Evolutionary conservation across 2,797 vertebrate genomes (phyloP), one percentile per base, ranked within the genome.

Genomic region (Synaphobranchus kaupii): DNA sequence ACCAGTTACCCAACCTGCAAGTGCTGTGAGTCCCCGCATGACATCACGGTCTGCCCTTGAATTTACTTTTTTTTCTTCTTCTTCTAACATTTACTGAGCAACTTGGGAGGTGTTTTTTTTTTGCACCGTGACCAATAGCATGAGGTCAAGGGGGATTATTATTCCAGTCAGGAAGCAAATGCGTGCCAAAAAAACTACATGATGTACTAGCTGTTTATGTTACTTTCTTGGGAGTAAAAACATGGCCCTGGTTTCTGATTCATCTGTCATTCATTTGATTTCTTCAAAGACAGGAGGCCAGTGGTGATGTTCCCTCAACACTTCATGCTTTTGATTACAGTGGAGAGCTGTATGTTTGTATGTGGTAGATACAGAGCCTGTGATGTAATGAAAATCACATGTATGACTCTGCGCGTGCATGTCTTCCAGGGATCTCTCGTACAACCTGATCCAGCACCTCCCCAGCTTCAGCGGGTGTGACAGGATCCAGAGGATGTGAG

Each of bases 401-500:
- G 78, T 15, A n/a, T 22, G 12, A n/a, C 48, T 58, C 25, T n/a
- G 28, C 2, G 25, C 31, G 6, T 83, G 48, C 50, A 15, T 78
- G 7, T 60, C 54, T 3, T 92, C 90, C 95, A 99, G 98, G 52
- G 98, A 99, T 93, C 95, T 98, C 63, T 98, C 98, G 52, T 98
- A 97, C 89, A 99, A 99, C 92, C 93, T 94, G 34, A 95, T 99
- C 89, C 94, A 97, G 95, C 94, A 96, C 73, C 95, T 99, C 83
- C 98, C 98, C 31, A 96, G 95, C 92, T 97, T 99, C 92, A 96
- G 96, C 2, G 94, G 93, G 80, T 99, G 98, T 86, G 95, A 96
- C 89, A 97, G 95, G 88, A 95, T 99, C 83, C 97, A 98, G 93
- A 98, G 96, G 94, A 97, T 99, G 98, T 99, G 96, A 94, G 98